phyloP scores from a whole-genome alignment of 2,888 invertebrate genomes.

The Polydrusus cervinus region DNA sequence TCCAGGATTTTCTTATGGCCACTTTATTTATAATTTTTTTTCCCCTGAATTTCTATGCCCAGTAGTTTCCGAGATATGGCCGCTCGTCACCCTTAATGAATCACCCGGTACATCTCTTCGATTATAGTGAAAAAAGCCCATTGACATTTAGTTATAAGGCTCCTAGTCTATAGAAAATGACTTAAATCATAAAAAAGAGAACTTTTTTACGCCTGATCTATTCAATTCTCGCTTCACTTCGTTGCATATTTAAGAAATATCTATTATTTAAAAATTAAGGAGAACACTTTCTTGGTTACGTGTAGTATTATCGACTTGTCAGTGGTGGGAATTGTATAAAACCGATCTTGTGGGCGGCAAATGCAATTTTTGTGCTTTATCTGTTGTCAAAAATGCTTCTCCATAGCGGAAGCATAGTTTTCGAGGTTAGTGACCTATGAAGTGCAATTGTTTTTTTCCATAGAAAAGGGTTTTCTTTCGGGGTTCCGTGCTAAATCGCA shows the following conservation, averaged over 20 bases:
- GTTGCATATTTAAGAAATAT: slow-evolving; percentile 54
- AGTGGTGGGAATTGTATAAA: slow-evolving; percentile 55
- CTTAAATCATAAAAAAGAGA: slow-evolving; percentile 43
- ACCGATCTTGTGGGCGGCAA: slow-evolving; percentile 37
- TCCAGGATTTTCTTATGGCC: too few species aligned
- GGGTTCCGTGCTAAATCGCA: not conserved
- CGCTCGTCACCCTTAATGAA: too few species aligned
- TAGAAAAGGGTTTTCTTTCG: not conserved
- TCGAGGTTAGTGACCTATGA: slow-evolving; percentile 64
- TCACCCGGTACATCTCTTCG: too few species aligned
- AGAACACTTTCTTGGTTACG: slow-evolving; percentile 55
- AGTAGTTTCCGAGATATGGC: too few species aligned
- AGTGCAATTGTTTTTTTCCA: slow-evolving; percentile 11
- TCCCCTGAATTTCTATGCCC: too few species aligned
- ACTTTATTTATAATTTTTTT: too few species aligned
- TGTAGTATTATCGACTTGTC: slow-evolving; percentile 18
- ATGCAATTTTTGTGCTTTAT: slow-evolving; percentile 54
- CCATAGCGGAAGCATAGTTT: slow-evolving; percentile 63
- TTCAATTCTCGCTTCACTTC: slow-evolving; percentile 50
- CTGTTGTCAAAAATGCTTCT: slow-evolving; percentile 64
- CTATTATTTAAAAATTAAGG: slow-evolving; percentile 53
- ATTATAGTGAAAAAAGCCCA: too few species aligned
- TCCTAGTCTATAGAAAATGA: slow-evolving; percentile 47
- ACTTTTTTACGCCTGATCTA: slow-evolving; percentile 50
- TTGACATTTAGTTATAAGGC: not conserved